Conservation (phyloP, 1,140 invertebrate genomes). For the Drosophila erecta region DNA sequence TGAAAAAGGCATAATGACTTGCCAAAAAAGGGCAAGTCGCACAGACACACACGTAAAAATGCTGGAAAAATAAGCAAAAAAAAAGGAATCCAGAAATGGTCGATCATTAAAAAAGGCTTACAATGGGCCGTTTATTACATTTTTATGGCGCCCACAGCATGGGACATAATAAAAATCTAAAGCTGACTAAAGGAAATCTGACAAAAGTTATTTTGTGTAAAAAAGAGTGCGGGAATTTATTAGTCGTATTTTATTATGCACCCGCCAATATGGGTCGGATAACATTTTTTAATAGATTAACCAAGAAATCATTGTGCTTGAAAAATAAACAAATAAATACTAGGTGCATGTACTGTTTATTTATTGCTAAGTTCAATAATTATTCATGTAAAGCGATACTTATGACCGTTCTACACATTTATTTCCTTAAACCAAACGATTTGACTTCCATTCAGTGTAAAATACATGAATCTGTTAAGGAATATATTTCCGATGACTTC, state of each 20-base stretch:
- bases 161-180: conserved; percentile 36
- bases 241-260: background rate
- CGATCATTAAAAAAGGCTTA: conserved; percentile 80
- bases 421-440: background rate
- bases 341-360: no score
- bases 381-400: no score
- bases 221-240: conserved; percentile 5
- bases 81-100: conserved; percentile 43
- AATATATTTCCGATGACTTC: conserved; percentile 56
- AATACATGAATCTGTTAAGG: conserved; percentile 38
- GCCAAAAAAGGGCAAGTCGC: conserved; percentile 29
- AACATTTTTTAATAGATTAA: background rate
- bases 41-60: conserved; percentile 16
- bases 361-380: no score
- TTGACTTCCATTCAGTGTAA: conserved; percentile 12
- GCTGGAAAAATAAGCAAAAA: conserved; percentile 21
- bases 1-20: conserved; percentile 77
- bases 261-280: background rate
- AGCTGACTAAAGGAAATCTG: conserved; percentile 23
- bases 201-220: conserved; percentile 3
- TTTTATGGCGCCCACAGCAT: conserved; percentile 54
- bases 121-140: conserved; percentile 68
- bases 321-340: background rate
- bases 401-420: no score
- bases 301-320: background rate